Evolutionary conservation across 2,797 vertebrate species (phyloP), one percentile per base, ranked within the genome.

Genomic region (Falco berigora): DNA sequence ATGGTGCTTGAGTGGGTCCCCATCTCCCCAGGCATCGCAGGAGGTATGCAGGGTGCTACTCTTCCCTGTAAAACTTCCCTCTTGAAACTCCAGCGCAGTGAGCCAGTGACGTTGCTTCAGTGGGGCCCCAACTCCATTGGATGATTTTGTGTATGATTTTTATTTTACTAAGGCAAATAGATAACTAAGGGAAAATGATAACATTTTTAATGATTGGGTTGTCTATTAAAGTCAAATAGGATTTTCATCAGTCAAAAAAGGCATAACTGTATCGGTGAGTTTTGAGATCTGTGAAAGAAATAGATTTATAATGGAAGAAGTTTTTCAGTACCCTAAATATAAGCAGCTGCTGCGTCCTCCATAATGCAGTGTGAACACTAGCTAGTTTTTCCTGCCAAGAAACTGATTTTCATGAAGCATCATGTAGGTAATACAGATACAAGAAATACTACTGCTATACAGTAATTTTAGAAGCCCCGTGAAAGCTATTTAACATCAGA

Each of bases 291-390:
- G 25, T 59, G 56, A 94, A 90, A 88, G 55, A 73, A 86, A 72
- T 23, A 89, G 63, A 56, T 92, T 76, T 87, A 61, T 86, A 93
- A 89, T 64, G 24, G 63, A 75, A 64, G 40, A 72, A 71, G 58
- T 32, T 74, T 56, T 74, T 88, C 63, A 67, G n/a, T 64, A 46
- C n/a, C 49, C 88, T 95, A 92, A 95, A 95, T 93, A 78, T 82
- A 92, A 92, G 93, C 94, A 92, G 76, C 83, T 94, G 67, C 94
- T 88, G 67, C 77, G 88, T 96, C 83, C 86, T 95, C 74, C 88
- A 82, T 94, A 95, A 95, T 93, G 90, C 88, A 90, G 76, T 58
- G 83, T 84, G 90, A 93, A 85, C 69, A 49, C n/a, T n/a, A 88
- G 46, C 85, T 88, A 56, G 71, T 73, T 92, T 92, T 63, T 87